Percentiles rank a stretch among this genome's conserved stretches.
Evolutionary conservation across 2,797 vertebrate genomes (phyloP).

Genomic region (Botia almorhae): DNA sequence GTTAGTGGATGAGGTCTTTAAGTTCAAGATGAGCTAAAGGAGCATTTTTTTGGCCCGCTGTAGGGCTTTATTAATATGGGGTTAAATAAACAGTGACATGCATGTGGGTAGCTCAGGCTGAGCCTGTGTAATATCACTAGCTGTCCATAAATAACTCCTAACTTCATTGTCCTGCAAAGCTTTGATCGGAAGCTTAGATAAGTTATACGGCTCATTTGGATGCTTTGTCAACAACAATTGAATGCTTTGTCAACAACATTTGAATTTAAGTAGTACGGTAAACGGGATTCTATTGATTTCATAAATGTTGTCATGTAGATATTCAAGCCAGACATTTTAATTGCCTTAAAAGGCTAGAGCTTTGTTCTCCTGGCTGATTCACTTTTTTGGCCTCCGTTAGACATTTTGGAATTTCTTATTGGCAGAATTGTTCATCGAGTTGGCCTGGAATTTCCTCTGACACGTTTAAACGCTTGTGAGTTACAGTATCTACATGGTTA

Average conservation of each 20-base stretch:
- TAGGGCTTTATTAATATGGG: slow-evolving; percentile 69
- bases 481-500: slow-evolving; percentile 28
- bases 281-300: background rate
- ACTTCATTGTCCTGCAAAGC: background rate
- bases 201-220: slow-evolving; percentile 11
- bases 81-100: slow-evolving; percentile 78
- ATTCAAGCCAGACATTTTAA: background rate
- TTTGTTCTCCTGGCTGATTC: background rate
- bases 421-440: slow-evolving; percentile 6
- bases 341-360: background rate
- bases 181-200: too few relatives aligned
- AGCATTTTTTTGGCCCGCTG: slow-evolving; percentile 62
- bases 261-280: background rate
- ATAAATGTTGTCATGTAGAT: background rate
- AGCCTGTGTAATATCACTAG: slow-evolving; percentile 5
- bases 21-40: background rate
- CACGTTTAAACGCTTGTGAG: background rate
- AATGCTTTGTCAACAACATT: slow-evolving; percentile 8
- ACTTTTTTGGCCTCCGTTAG: background rate
- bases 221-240: background rate
- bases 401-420: background rate
- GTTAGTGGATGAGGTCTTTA: slow-evolving; percentile 57
- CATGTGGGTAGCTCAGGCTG: slow-evolving; percentile 35
- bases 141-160: slow-evolving; percentile 19
- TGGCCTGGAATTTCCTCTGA: slow-evolving; percentile 18